Evolutionary conservation across 2,113 vertebrate species (phyloP).

Genomic region (Pangasianodon gigas): DNA sequence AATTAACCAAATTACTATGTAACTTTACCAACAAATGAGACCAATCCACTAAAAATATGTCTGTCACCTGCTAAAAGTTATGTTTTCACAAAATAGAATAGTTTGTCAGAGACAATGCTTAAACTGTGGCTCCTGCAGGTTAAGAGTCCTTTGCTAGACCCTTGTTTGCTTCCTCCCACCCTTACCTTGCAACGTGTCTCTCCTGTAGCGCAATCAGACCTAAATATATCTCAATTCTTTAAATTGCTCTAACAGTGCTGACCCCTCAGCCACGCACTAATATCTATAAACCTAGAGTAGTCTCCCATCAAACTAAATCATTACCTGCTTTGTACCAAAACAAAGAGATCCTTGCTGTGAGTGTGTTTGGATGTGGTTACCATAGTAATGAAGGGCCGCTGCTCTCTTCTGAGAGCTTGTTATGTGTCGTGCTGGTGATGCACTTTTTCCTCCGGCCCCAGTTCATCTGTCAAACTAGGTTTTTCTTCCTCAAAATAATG

Average conservation of each 20-base stretch:
- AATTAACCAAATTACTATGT: not conserved
- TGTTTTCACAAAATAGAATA: not conserved
- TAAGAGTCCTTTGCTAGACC: conserved; percentile 32
- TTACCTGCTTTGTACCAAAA: conserved; percentile 91
- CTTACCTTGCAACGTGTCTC: conserved; percentile 51
- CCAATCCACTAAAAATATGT: not conserved
- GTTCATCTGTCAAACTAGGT: conserved; percentile 99
- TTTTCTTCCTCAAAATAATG: conserved; percentile 99
- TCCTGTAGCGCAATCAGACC: conserved; percentile 60
- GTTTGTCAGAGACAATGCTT: not conserved
- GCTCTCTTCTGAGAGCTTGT: conserved; percentile 99
- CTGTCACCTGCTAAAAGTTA: not conserved
- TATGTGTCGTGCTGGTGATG: conserved; percentile 94
- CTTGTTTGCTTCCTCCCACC: conserved; percentile 59
- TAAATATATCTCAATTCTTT: conserved; percentile 73
- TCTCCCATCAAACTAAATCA: conserved; percentile 91
- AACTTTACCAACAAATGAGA: not conserved
- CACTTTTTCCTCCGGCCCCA: conserved; percentile 77
- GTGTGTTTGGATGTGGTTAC: conserved; percentile 94
- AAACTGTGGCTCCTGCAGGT: not conserved
- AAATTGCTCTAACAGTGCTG: conserved; percentile 67
- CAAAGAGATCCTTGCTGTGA: conserved; percentile 93
- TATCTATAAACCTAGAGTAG: conserved; percentile 66
- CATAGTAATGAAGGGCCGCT: conserved; percentile 92
- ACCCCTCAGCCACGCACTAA: conserved; percentile 65